Percentiles rank a stretch among this genome's conserved stretches.
Conservation (phyloP, 2,888 invertebrate genomes). For the Labia minor region DNA sequence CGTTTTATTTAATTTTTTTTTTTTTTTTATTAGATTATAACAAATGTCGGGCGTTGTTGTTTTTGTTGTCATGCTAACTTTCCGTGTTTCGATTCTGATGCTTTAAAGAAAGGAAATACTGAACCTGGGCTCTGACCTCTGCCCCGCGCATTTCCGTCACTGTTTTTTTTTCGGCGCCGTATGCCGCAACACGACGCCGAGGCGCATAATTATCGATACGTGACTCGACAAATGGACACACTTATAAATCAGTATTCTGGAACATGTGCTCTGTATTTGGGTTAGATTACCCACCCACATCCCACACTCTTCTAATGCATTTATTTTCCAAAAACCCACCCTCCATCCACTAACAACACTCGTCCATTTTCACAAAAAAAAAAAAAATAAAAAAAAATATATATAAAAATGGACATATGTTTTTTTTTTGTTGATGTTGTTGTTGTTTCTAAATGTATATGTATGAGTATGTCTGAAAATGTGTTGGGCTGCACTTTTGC, state of each 20-base stretch:
- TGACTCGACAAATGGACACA: slow-evolving; percentile 7
- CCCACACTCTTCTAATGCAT: not conserved
- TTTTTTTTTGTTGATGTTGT: not conserved
- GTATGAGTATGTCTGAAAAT: too few relatives aligned
- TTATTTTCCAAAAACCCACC: not conserved
- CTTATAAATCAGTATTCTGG: slow-evolving; percentile 13
- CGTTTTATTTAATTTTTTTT: too few relatives aligned
- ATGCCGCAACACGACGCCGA: slow-evolving; percentile 7
- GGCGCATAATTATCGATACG: slow-evolving; percentile 4
- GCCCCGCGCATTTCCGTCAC: not conserved
- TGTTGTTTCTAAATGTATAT: not conserved
- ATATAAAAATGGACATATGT: not conserved
- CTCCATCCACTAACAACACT: not conserved
- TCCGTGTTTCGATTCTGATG: too few relatives aligned
- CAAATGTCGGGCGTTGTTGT: too few relatives aligned
- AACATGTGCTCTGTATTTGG: slow-evolving; percentile 13
- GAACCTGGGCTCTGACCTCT: too few relatives aligned
- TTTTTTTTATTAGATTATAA: too few relatives aligned
- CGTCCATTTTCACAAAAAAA: not conserved
- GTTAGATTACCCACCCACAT: not conserved
- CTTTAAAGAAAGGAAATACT: too few relatives aligned
- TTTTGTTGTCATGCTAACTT: too few relatives aligned
- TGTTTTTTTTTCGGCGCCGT: not conserved
- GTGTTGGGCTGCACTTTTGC: not conserved
- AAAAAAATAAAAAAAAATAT: too few relatives aligned